phyloP scores from a whole-genome alignment of 1,140 invertebrate species.

The Zaprionus ornatus region DNA sequence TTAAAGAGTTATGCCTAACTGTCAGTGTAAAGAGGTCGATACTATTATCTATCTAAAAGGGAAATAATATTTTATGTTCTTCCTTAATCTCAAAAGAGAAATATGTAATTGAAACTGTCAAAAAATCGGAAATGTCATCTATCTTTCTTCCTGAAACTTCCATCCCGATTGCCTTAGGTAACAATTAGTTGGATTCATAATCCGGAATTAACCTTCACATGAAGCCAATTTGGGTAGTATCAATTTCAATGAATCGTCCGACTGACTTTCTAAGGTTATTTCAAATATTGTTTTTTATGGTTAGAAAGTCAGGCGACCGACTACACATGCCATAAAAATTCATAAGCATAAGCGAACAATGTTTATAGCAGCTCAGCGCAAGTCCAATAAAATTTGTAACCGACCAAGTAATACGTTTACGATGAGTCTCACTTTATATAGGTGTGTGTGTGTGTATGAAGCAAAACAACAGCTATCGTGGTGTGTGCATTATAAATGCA shows the following conservation, averaged over 20 bases:
- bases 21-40: no score
- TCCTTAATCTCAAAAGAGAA: not conserved
- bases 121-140: not conserved
- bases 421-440: not conserved
- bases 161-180: not conserved
- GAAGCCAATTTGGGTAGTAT: constrained; percentile 43
- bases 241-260: constrained; percentile 14
- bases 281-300: constrained; percentile 51
- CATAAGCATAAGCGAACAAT: constrained; percentile 59
- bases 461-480: constrained; percentile 10
- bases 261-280: constrained; percentile 73
- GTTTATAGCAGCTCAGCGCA: constrained; percentile 45
- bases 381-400: constrained; percentile 46
- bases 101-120: not conserved
- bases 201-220: constrained; percentile 59
- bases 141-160: not conserved
- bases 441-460: not conserved
- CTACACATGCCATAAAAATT: constrained; percentile 37
- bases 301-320: constrained; percentile 59
- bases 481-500: constrained; percentile 55
- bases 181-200: not conserved
- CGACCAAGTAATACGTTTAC: constrained; percentile 18
- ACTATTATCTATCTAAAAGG: no score
- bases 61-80: not conserved
- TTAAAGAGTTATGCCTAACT: no score